phyloP scores from a whole-genome alignment of 2,113 vertebrate genomes.

The Dipodomys ordii region DNA sequence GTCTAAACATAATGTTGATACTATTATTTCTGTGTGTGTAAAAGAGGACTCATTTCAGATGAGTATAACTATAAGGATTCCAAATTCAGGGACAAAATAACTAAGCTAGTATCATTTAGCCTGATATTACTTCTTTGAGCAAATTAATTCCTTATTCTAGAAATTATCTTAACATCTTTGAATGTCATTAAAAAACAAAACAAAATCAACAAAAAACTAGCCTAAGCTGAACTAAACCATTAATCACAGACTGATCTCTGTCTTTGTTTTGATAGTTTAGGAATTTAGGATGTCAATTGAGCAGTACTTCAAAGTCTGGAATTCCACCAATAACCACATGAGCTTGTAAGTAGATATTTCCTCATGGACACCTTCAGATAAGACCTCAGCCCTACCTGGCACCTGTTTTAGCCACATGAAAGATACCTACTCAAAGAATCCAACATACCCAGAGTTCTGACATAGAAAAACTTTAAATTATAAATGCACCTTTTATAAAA shows the following conservation, averaged over 20 bases:
- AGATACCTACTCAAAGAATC: not conserved
- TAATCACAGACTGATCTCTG: not conserved
- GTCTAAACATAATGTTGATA: not conserved
- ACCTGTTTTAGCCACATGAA: not conserved
- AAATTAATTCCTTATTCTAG: not conserved
- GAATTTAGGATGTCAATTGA: not conserved
- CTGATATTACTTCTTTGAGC: not conserved
- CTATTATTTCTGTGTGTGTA: conserved; percentile 25
- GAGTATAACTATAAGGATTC: conserved; percentile 21
- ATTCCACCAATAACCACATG: not conserved
- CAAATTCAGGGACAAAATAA: not conserved
- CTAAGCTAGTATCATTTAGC: not conserved
- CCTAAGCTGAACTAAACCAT: not conserved
- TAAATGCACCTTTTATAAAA: not conserved
- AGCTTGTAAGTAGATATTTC: not conserved
- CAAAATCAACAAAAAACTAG: too few species aligned
- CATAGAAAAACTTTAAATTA: not conserved
- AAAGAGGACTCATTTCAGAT: not conserved
- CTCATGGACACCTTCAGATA: not conserved
- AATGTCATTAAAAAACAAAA: too few species aligned
- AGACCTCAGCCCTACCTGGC: not conserved
- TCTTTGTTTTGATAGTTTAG: not conserved
- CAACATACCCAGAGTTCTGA: not conserved
- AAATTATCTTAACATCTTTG: not conserved
- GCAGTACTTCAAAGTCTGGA: not conserved